Percentiles rank a stretch among this genome's conserved stretches.
phyloP scores from a whole-genome alignment of 2,888 invertebrate genomes.

The Deroplatys truncata region DNA sequence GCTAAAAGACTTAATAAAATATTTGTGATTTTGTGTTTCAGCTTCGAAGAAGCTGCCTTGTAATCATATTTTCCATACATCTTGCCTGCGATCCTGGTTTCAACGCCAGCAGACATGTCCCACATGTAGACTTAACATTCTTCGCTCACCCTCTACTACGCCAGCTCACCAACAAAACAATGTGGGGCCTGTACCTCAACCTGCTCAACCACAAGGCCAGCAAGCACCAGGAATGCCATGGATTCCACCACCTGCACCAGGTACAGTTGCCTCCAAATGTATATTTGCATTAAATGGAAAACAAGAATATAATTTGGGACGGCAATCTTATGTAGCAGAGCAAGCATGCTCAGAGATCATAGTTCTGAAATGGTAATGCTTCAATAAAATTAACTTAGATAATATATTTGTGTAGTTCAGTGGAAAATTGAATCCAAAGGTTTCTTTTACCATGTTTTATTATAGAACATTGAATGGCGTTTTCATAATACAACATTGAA shows the following conservation, averaged over 20 bases:
- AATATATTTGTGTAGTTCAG: too few species aligned
- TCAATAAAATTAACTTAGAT: too few species aligned
- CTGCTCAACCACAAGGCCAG: conserved; percentile 7
- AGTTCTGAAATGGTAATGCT: too few species aligned
- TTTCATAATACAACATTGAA: too few species aligned
- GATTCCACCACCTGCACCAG: neutral
- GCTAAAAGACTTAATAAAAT: too few species aligned
- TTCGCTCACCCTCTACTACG: conserved; percentile 46
- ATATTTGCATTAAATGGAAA: neutral
- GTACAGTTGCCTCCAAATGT: neutral
- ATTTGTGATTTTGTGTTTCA: neutral
- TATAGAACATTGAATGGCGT: too few species aligned
- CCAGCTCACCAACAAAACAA: conserved; percentile 45
- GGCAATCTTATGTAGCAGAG: neutral
- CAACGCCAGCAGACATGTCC: conserved; percentile 99
- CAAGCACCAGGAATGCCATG: neutral
- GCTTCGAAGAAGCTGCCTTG: conserved; percentile 96
- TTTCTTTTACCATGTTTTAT: too few species aligned
- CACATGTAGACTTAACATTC: conserved; percentile 90
- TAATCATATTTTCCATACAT: conserved; percentile 98
- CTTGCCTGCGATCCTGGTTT: conserved; percentile 97
- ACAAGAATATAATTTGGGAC: neutral
- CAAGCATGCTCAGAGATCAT: too few species aligned
- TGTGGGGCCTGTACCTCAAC: neutral
- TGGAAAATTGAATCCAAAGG: too few species aligned